phyloP scores from a whole-genome alignment of 2,888 invertebrate species.

The Magallana nippona region DNA sequence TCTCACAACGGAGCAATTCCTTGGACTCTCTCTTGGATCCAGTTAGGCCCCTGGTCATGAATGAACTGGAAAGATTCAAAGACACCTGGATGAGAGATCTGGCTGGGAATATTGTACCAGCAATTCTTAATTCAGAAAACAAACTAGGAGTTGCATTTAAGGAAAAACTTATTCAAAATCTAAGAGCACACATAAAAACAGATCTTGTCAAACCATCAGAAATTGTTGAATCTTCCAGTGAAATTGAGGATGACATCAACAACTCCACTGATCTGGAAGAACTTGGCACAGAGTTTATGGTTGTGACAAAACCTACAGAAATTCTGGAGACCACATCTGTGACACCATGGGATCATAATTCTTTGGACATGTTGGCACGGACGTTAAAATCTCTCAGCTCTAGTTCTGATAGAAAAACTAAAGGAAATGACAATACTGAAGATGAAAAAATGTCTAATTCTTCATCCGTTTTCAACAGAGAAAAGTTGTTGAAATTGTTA shows the following conservation, averaged over 20 bases:
- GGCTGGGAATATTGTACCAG: slow-evolving; percentile 35
- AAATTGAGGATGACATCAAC: slow-evolving; percentile 37
- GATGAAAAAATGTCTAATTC: not conserved
- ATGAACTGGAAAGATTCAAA: slow-evolving; percentile 50
- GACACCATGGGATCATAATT: not conserved
- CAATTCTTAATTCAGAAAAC: slow-evolving; percentile 3
- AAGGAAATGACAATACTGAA: not conserved
- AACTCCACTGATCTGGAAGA: not conserved
- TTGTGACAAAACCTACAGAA: slow-evolving; percentile 30
- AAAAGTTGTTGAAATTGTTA: not conserved
- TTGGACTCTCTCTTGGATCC: slow-evolving; percentile 50
- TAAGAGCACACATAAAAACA: slow-evolving; percentile 30
- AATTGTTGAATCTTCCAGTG: slow-evolving; percentile 43
- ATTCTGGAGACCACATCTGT: slow-evolving; percentile 9
- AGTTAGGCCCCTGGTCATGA: slow-evolving; percentile 42
- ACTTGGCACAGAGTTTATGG: not conserved
- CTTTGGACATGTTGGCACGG: slow-evolving; percentile 17
- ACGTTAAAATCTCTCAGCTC: slow-evolving; percentile 16
- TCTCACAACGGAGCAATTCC: not conserved
- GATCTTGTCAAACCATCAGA: slow-evolving; percentile 27
- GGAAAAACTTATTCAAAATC: slow-evolving; percentile 36
- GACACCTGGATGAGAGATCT: slow-evolving; percentile 41
- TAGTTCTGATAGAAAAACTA: not conserved
- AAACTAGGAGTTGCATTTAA: slow-evolving; percentile 1
- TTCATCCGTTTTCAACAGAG: not conserved